Evolutionary conservation across 2,113 vertebrate genomes (phyloP).

Genomic region (Azemiops feae): DNA sequence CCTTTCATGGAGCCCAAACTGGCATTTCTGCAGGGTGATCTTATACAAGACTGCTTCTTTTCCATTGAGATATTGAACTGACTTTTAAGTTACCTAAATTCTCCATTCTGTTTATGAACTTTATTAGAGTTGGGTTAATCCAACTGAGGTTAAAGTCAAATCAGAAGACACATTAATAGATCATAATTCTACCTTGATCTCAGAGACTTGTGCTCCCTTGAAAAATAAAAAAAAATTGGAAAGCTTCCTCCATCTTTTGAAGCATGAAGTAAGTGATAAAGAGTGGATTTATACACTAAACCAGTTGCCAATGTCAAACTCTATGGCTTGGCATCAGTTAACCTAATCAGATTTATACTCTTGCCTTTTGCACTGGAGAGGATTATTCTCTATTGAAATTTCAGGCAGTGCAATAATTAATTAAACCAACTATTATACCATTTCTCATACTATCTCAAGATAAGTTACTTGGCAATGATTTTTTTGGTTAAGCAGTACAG

Average conservation of each 20-base stretch:
- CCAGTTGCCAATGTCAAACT: neutral
- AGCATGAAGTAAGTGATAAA: neutral
- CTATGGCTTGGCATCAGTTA: neutral
- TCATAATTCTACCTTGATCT: neutral
- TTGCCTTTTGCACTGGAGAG: neutral
- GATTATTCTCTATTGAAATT: neutral
- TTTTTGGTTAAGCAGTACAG: neutral
- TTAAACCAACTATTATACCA: neutral
- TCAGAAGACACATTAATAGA: neutral
- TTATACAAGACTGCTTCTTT: neutral
- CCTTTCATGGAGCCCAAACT: neutral
- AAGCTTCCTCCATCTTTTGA: neutral
- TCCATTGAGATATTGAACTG: neutral
- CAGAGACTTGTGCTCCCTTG: neutral
- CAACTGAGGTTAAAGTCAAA: neutral
- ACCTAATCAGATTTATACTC: neutral
- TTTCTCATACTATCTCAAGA: neutral
- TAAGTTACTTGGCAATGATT: neutral
- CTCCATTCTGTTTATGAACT: neutral
- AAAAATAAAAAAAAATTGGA: neutral
- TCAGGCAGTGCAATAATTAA: neutral
- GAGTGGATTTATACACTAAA: neutral
- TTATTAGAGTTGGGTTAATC: neutral
- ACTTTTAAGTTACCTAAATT: neutral
- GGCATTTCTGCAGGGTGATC: neutral